Base-by-base conservation (phyloP, 2,113 vertebrate genomes). In the Anthoscopus minutus region DNA sequence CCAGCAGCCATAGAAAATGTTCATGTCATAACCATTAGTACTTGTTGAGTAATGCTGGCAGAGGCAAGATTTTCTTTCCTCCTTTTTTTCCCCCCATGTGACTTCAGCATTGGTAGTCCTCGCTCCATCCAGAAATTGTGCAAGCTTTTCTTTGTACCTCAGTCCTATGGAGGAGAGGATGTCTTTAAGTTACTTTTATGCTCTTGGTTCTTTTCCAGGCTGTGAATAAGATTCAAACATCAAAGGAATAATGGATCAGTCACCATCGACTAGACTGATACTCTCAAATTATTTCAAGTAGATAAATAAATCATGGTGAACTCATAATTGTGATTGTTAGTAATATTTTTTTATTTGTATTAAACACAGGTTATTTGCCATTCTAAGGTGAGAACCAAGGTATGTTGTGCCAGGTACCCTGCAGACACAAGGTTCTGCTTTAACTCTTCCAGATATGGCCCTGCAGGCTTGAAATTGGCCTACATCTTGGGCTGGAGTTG, bases 181-280 rank as follows among this genome's bases (percentile, higher is more conserved):
- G 0, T n/a, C 53, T 76, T 54, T 58, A 70, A 35, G 51, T 51
- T n/a, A 53, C 28, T 61, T 62, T 53, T 0, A 0, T n/a, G 18
- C 22, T 57, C 54, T 69, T 5, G 1, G 27, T 31, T 60, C n/a
- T 65, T 88, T 76, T 69, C 58, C n/a, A 60, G 37, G 38, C 66
- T 73, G 37, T 81, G 30, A 84, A 28, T 37, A 48, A 72, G 11
- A 80, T n/a, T 20, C 57, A 82, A 62, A 50, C 11, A 27, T 78
- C 28, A 79, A 47, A 60, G 47, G 15, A 44, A 13, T 31, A 53
- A 40, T 13, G 11, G 42, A 15, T 62, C 62, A 40, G 56, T 33
- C 57, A 50, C 21, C 33, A 72, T n/a, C 45, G 58, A 38, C 22
- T 33, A 30, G 12, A 30, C 20, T 15, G 31, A 83, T 19, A 72